Evolutionary conservation across 2,113 vertebrate species (phyloP), one percentile per base, ranked within the genome.

Genomic region (Sula dactylatra): DNA sequence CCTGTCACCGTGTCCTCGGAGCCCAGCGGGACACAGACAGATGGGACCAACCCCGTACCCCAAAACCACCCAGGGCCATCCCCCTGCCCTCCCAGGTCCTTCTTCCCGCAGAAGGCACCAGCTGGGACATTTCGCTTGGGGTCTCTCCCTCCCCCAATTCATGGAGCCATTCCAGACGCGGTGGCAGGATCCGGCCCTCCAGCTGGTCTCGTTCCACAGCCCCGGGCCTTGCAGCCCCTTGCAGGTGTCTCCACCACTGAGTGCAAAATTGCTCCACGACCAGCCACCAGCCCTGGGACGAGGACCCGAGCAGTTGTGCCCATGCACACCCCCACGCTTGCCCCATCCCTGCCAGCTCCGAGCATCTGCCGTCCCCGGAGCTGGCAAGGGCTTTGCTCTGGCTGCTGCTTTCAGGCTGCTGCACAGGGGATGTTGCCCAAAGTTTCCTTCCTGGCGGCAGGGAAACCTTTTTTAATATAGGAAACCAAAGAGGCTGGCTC

Each of bases 401-500:
- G 64, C 67, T 45, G 76, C 78, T 17, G 40, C 73, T 78, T 38
- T 16, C 76, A 13, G 44, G 32, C 52, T 69, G 86, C 93, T 36
- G 58, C 67, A 27, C 31, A 3, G 71, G 61, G 52, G 82, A 78
- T 56, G 18, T 38, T 87, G 92, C 78, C 92, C 82, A 94, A 90
- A 97, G 71, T 97, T 94, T 93, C 92, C 74, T 71, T 92, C 66
- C 95, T 20, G 70, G 62, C 31, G 50, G 88, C 95, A 32, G 82
- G 72, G 64, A 92, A 94, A 77, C 25, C 71, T 90, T 92, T 85
- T 94, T 76, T 55, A 44, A 44, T 13, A 0, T 5, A 27, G 47
- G 40, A 15, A 76, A 47, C 0, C 78, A 3, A 27, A 49, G 64
- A 8, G 66, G 44, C 18, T 32, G 87, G n/a, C 77, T 47, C 7